Percentiles rank a stretch among this genome's conserved stretches.
These are phyloP conservation scores for Gastrophysa polygoni DNA, from an alignment of 2,888 invertebrate species.

Conservation along the genomic window DNA sequence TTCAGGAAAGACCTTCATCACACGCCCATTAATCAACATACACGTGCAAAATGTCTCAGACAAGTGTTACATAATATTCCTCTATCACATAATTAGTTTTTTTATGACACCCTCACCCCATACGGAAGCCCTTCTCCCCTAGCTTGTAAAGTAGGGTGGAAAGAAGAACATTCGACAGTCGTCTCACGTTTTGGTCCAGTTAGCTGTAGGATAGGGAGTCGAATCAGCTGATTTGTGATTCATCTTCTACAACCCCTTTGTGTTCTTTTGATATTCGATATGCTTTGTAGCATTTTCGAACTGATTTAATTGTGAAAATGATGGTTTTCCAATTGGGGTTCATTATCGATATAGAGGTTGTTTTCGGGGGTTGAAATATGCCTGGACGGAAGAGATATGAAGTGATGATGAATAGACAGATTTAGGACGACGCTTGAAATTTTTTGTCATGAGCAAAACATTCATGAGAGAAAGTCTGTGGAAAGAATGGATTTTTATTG, in stretches of 20 bases:
- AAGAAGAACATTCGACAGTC: slow-evolving; percentile 51
- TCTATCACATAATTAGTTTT: slow-evolving; percentile 48
- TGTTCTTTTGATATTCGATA: slow-evolving; percentile 37
- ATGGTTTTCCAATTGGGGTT: slow-evolving; percentile 23
- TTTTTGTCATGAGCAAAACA: no score
- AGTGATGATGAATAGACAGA: neutral
- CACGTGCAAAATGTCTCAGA: slow-evolving; percentile 41
- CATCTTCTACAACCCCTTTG: slow-evolving; percentile 36
- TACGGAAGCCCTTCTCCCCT: slow-evolving; percentile 25
- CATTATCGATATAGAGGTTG: slow-evolving; percentile 13
- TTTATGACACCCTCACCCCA: slow-evolving; percentile 41
- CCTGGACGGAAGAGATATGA: neutral
- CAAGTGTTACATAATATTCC: slow-evolving; percentile 46
- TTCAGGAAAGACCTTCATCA: slow-evolving; percentile 21
- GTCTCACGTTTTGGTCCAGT: slow-evolving; percentile 56
- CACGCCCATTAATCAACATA: slow-evolving; percentile 42
- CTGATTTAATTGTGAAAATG: slow-evolving; percentile 33
- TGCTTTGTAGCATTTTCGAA: slow-evolving; percentile 23
- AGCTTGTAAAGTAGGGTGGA: slow-evolving; percentile 34
- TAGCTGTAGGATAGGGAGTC: slow-evolving; percentile 46
- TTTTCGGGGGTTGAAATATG: neutral
- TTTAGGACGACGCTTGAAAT: neutral
- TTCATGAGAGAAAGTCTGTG: no score
- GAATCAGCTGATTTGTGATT: slow-evolving; percentile 55
- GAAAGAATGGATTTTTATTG: no score